Percentiles rank a stretch among this genome's conserved stretches.
Evolutionary conservation across 1,140 invertebrate species (phyloP).

Genomic region (Conus betulinus): DNA sequence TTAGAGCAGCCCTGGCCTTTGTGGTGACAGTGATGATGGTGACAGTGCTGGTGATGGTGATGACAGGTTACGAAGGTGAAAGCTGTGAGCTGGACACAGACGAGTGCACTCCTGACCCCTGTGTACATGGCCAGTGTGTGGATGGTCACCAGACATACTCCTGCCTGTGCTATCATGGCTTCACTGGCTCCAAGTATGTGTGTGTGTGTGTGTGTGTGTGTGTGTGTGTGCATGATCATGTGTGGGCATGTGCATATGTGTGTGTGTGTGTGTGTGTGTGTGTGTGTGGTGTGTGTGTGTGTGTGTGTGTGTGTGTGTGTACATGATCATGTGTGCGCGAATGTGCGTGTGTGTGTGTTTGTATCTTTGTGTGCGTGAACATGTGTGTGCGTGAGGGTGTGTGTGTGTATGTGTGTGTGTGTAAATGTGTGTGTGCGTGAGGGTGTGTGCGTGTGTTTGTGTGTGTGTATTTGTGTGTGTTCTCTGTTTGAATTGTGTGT

Average conservation of each 20-base stretch:
- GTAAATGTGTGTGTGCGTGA: not conserved
- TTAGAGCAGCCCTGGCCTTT: too few relatives aligned
- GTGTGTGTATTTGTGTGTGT: not conserved
- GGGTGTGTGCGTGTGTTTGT: not conserved
- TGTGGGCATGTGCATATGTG: not conserved
- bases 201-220: not conserved
- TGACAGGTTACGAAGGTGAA: conserved; percentile 41
- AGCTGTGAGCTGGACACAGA: conserved; percentile 46
- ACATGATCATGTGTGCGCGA: too few relatives aligned
- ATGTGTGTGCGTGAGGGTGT: not conserved
- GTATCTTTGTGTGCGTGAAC: not conserved
- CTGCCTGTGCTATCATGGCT: conserved; percentile 49
- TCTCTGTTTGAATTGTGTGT: not conserved
- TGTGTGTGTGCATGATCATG: not conserved
- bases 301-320: not conserved
- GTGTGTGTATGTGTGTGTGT: not conserved
- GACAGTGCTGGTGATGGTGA: not conserved
- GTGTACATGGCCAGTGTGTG: conserved; percentile 53
- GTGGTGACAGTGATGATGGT: not conserved
- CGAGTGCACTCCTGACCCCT: conserved; percentile 53
- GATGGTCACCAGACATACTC: conserved; percentile 37
- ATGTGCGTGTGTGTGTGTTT: not conserved
- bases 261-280: not conserved
- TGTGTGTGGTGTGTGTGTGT: not conserved
- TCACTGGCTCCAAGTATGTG: conserved; percentile 36